Evolutionary conservation across 1,140 invertebrate genomes (phyloP).

Genomic region (Leptinotarsa lineolata): DNA sequence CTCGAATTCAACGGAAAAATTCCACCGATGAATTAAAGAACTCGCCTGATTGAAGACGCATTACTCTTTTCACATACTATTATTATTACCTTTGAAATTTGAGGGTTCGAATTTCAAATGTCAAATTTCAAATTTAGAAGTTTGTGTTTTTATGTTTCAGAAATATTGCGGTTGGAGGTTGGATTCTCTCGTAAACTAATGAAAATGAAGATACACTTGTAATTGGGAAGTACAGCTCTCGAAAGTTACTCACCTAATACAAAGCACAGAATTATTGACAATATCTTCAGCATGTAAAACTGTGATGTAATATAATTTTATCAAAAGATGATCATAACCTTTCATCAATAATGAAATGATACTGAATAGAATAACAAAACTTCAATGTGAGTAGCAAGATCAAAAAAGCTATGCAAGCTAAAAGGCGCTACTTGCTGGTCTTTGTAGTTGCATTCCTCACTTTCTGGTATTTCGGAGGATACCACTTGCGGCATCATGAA

Average conservation of each 20-base stretch:
- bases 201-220: too few species aligned
- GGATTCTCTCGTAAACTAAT: too few species aligned
- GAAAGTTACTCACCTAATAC: background rate
- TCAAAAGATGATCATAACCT: background rate
- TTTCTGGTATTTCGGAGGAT: conserved; percentile 82
- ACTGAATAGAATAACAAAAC: background rate
- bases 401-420: conserved; percentile 77
- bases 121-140: background rate
- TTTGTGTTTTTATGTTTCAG: background rate
- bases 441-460: conserved; percentile 79
- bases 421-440: conserved; percentile 87
- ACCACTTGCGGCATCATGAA: conserved; percentile 72
- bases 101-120: background rate
- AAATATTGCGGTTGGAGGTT: background rate
- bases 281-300: conserved; percentile 6
- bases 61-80: too few species aligned
- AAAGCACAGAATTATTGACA: background rate
- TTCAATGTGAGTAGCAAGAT: background rate
- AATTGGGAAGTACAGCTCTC: too few species aligned
- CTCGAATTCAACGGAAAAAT: too few species aligned
- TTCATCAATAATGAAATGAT: background rate
- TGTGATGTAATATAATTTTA: background rate
- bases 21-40: too few species aligned
- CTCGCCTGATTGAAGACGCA: too few species aligned
- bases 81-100: too few species aligned